phyloP scores from a whole-genome alignment of 2,797 vertebrate genomes.

The Scolopax rusticola region DNA sequence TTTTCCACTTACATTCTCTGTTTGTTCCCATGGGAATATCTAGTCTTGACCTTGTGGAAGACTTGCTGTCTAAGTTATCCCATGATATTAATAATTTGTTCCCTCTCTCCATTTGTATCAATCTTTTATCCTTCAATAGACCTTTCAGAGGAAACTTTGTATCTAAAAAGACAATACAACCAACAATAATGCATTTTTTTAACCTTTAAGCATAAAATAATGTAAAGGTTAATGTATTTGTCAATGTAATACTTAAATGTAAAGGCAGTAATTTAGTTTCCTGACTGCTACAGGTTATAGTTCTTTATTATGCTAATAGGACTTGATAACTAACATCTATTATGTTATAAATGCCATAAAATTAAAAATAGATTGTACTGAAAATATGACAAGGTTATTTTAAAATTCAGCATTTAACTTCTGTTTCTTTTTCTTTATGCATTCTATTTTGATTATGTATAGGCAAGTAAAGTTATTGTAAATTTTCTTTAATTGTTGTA shows the following conservation, averaged over 20 bases:
- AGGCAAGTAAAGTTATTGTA: conserved; percentile 55
- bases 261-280: conserved; percentile 74
- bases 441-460: conserved; percentile 67
- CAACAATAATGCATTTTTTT: neutral
- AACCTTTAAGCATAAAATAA: conserved; percentile 57
- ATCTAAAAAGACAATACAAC: neutral
- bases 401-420: conserved; percentile 65
- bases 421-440: conserved; percentile 42
- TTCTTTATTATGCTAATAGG: conserved; percentile 79
- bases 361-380: conserved; percentile 71
- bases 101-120: neutral
- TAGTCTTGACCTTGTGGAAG: neutral
- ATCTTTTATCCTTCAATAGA: neutral
- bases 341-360: conserved; percentile 67
- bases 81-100: neutral
- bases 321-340: conserved; percentile 67
- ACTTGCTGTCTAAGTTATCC: neutral
- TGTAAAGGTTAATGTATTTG: conserved; percentile 72
- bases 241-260: conserved; percentile 71
- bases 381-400: conserved; percentile 59
- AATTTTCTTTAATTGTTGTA: conserved; percentile 50
- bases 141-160: neutral
- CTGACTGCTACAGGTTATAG: conserved; percentile 56
- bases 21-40: neutral
- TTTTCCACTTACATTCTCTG: neutral